These are phyloP conservation scores for Eulemur rufifrons DNA, from an alignment of 2,113 vertebrate genomes.

Conservation along the genomic window DNA sequence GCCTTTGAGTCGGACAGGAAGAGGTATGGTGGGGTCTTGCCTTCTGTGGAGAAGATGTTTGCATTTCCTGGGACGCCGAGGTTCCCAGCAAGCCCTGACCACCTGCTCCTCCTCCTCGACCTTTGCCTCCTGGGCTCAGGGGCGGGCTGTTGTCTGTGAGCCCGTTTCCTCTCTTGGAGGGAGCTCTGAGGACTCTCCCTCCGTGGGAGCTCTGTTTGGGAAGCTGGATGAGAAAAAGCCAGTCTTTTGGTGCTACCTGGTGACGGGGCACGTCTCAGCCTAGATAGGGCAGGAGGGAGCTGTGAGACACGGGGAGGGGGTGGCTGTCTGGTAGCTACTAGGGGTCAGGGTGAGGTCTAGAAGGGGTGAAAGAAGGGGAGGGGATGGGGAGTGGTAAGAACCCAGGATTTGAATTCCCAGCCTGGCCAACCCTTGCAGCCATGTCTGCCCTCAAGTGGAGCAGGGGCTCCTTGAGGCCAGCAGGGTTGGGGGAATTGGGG, in stretches of 20 bases:
- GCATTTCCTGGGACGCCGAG: background rate
- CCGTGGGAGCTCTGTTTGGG: background rate
- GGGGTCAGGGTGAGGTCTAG: background rate
- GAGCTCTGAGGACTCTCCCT: background rate
- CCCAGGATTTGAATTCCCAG: conserved; percentile 79
- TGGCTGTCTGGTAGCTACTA: background rate
- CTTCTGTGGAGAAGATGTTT: background rate
- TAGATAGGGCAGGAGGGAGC: background rate
- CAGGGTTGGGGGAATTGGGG: conserved; percentile 43
- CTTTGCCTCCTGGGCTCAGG: background rate
- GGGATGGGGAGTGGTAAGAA: conserved; percentile 47
- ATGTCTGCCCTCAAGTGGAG: conserved; percentile 55
- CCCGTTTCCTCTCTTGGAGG: background rate
- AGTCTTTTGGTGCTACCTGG: background rate
- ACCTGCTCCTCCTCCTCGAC: background rate
- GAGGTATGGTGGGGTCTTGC: background rate
- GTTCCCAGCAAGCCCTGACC: background rate
- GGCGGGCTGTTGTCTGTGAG: background rate
- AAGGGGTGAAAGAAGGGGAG: background rate
- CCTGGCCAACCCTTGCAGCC: conserved; percentile 75
- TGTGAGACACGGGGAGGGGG: background rate
- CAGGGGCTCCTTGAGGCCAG: conserved; percentile 40
- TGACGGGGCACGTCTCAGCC: background rate
- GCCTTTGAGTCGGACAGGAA: background rate
- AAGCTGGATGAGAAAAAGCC: background rate